These are phyloP conservation scores for Myodes glareolus DNA, from an alignment of 2,113 vertebrate genomes.

Conservation along the genomic window DNA sequence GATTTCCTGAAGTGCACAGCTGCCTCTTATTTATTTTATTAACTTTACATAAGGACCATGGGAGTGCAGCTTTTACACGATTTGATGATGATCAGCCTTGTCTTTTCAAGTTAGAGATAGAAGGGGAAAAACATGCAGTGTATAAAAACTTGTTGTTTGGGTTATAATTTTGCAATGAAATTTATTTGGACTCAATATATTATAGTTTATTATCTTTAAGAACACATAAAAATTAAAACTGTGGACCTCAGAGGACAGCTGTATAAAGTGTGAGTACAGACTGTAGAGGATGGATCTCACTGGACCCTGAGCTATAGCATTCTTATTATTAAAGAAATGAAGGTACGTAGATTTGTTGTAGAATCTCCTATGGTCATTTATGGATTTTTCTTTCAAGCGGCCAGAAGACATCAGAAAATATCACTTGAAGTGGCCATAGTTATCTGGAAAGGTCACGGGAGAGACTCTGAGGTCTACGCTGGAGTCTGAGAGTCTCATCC, in stretches of 20 bases:
- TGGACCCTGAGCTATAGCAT: conserved; percentile 28
- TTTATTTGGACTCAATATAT: conserved; percentile 44
- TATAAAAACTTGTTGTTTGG: conserved; percentile 66
- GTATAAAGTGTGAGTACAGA: neutral
- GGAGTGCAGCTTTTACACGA: conserved; percentile 72
- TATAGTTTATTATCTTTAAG: conserved; percentile 75
- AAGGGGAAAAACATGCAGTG: conserved; percentile 51
- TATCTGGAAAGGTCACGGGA: neutral
- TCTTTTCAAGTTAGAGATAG: conserved; percentile 75
- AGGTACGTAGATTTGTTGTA: conserved; percentile 21
- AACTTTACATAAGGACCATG: conserved; percentile 81
- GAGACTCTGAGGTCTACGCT: neutral
- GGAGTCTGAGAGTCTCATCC: neutral
- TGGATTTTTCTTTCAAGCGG: conserved; percentile 37
- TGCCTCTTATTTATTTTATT: conserved; percentile 82
- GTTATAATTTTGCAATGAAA: conserved; percentile 66
- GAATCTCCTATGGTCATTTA: neutral
- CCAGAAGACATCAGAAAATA: neutral
- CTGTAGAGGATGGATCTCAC: conserved; percentile 30
- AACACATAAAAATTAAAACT: conserved; percentile 68
- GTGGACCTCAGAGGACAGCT: conserved; percentile 40
- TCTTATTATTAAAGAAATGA: conserved; percentile 44
- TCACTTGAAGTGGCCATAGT: neutral
- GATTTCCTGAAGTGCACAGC: conserved; percentile 81
- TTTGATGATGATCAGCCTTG: conserved; percentile 76